Conservation (phyloP, 2,888 invertebrate genomes). For the Acholoe squamosa region DNA sequence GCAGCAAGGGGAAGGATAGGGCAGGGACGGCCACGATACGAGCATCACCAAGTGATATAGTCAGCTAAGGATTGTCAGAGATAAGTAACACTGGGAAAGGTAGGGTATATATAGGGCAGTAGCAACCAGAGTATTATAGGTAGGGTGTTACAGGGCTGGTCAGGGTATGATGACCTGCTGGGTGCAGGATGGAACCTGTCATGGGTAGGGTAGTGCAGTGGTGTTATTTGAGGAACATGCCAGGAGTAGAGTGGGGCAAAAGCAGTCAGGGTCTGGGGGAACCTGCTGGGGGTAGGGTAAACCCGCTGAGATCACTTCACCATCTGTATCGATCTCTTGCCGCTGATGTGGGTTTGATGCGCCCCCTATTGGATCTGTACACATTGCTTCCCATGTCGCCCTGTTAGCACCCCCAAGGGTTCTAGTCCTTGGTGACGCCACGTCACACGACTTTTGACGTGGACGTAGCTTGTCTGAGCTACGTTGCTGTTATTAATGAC, state of each 20-base stretch:
- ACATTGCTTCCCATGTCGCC: background rate
- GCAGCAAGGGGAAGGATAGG: no score
- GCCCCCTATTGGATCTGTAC: constrained; percentile 16
- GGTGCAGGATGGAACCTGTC: background rate
- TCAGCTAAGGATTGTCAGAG: no score
- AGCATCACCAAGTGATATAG: no score
- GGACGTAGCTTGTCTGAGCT: no score
- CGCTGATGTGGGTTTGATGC: constrained; percentile 33
- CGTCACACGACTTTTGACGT: background rate
- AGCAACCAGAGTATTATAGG: no score
- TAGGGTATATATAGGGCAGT: no score
- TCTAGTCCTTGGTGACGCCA: background rate
- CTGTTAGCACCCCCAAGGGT: background rate
- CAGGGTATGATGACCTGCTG: background rate
- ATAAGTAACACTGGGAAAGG: no score
- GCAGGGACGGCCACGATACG: no score
- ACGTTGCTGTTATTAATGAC: no score
- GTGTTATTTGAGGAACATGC: no score
- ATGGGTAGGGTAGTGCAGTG: background rate
- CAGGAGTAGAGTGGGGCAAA: background rate
- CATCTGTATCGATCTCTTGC: background rate
- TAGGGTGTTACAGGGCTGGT: background rate
- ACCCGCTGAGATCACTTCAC: background rate
- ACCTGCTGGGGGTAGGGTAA: background rate
- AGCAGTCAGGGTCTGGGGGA: background rate